phyloP scores from a whole-genome alignment of 2,113 vertebrate species.

The Pygoscelis antarcticus region DNA sequence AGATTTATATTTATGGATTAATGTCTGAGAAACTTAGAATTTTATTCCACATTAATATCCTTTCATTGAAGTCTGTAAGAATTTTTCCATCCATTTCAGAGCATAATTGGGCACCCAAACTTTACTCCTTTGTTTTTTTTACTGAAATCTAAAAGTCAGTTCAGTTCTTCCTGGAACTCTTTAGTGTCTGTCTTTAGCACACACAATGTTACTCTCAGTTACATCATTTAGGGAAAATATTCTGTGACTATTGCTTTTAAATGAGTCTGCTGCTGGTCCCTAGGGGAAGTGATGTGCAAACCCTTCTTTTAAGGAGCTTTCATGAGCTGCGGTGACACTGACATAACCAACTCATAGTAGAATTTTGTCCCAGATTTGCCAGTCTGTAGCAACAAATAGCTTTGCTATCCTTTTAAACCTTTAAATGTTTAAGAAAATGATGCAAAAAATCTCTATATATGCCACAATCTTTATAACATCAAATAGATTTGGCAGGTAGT shows the following conservation, averaged over 20 bases:
- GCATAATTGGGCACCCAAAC: neutral
- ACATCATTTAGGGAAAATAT: slow-evolving; percentile 20
- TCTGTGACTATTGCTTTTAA: slow-evolving; percentile 14
- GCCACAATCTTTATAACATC: neutral
- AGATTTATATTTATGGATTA: neutral
- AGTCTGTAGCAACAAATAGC: neutral
- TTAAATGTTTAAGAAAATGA: neutral
- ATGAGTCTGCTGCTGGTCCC: neutral
- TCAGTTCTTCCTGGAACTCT: slow-evolving; percentile 3
- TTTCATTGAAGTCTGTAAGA: neutral
- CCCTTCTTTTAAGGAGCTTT: neutral
- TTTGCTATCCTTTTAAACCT: neutral
- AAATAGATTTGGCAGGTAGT: neutral
- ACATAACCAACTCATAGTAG: neutral
- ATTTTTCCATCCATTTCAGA: neutral
- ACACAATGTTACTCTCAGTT: neutral
- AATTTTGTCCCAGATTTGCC: neutral
- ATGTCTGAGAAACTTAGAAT: neutral
- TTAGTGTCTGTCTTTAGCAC: neutral
- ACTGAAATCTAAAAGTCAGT: neutral
- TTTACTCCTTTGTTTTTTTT: neutral
- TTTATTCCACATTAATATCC: neutral
- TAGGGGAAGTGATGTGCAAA: neutral
- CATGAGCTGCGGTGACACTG: neutral
- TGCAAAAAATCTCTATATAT: neutral